Percentiles rank a stretch among this genome's conserved stretches.
These are phyloP conservation scores for Tamandua tetradactyla DNA, from an alignment of 2,797 vertebrate genomes.

Conservation along the genomic window DNA sequence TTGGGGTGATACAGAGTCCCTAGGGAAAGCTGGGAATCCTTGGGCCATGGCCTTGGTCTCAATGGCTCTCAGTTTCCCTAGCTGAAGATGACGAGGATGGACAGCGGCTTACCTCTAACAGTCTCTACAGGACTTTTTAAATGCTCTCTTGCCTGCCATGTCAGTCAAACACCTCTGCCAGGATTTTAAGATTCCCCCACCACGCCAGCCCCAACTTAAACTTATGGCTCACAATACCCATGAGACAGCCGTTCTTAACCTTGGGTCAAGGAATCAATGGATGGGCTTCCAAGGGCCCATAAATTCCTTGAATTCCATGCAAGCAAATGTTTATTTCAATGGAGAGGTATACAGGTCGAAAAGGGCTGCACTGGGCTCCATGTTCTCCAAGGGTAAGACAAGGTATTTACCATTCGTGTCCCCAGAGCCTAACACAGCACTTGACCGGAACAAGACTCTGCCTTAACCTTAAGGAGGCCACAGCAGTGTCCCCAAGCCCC, in stretches of 20 bases:
- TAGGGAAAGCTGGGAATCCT: not conserved
- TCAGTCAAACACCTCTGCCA: not conserved
- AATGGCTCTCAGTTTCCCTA: not conserved
- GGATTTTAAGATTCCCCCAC: not conserved
- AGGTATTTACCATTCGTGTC: not conserved
- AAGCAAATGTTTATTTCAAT: constrained; percentile 32
- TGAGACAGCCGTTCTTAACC: constrained; percentile 5
- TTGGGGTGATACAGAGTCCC: not conserved
- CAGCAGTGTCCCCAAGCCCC: not conserved
- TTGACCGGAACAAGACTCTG: not conserved
- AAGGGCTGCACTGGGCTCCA: not conserved
- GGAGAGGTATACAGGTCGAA: not conserved
- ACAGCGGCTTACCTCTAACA: not conserved
- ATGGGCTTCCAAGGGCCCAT: not conserved
- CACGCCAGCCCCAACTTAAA: not conserved
- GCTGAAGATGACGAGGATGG: not conserved
- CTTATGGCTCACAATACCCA: not conserved
- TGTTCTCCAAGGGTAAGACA: not conserved
- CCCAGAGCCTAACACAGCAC: not conserved
- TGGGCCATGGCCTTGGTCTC: not conserved
- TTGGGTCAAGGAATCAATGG: not conserved
- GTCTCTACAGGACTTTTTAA: not conserved
- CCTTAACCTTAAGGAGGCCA: not conserved
- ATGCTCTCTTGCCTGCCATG: not conserved
- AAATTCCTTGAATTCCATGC: not conserved